Conservation (phyloP, 2,888 invertebrate species). For the Helicoverpa assulta region DNA sequence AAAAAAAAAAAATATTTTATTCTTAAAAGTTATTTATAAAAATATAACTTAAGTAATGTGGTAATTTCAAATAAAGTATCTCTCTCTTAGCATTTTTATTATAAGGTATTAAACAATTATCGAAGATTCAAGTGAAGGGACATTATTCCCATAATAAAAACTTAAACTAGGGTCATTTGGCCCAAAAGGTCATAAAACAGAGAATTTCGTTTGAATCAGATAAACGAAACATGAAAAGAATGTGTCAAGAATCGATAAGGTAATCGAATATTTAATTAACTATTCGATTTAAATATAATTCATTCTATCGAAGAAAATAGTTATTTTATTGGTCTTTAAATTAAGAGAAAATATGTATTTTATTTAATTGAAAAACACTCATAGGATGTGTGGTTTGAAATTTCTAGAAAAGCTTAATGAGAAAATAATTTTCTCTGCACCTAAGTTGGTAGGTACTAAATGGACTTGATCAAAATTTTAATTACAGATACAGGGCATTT, state of each 20-base stretch:
- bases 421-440: background rate
- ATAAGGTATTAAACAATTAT: background rate
- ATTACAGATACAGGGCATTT: no score
- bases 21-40: no score
- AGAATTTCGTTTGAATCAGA: background rate
- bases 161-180: background rate
- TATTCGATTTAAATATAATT: background rate
- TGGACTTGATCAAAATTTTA: no score
- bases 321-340: conserved; percentile 12
- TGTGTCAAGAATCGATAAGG: background rate
- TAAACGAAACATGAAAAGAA: background rate
- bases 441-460: no score
- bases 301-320: conserved; percentile 11
- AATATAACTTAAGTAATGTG: no score
- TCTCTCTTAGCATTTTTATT: background rate
- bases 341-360: conserved; percentile 12
- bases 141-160: background rate
- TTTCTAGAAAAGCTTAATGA: background rate
- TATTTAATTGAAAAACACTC: background rate
- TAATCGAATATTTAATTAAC: conserved; percentile 10
- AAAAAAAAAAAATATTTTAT: no score
- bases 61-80: background rate
- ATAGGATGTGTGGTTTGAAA: background rate
- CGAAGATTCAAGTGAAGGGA: conserved; percentile 1
- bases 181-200: background rate